Conservation (phyloP, 2,888 invertebrate genomes). For the Brachycybe producta region DNA sequence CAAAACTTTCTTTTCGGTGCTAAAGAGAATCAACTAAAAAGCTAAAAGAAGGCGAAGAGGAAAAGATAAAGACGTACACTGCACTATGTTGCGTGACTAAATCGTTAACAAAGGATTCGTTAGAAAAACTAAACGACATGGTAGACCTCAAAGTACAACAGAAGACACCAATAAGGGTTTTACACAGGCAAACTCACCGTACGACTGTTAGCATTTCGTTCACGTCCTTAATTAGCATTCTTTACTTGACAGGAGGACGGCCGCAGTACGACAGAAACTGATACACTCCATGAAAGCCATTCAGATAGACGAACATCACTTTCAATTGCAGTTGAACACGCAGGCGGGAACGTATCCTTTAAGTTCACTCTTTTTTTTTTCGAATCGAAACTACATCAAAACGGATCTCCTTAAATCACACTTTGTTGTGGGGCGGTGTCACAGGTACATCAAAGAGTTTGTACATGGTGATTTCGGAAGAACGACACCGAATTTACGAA, state of each 20-base stretch:
- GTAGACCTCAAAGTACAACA: slow-evolving; percentile 53
- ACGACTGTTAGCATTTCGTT: too few species aligned
- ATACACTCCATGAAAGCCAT: slow-evolving; percentile 53
- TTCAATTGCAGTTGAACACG: slow-evolving; percentile 56
- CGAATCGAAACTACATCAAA: too few species aligned
- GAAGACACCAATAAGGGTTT: slow-evolving; percentile 77
- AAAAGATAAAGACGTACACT: slow-evolving; percentile 73
- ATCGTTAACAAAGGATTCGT: slow-evolving; percentile 31
- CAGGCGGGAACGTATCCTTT: slow-evolving; percentile 66
- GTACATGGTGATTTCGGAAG: slow-evolving; percentile 91
- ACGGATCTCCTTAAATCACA: too few species aligned
- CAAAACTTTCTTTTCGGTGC: slow-evolving; percentile 6
- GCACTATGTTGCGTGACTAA: slow-evolving; percentile 55
- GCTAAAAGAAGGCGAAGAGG: slow-evolving; percentile 74
- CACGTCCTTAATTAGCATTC: not conserved
- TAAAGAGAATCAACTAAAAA: slow-evolving; percentile 50
- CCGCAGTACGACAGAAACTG: slow-evolving; percentile 51
- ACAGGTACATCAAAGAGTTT: slow-evolving; percentile 84
- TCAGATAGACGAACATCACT: slow-evolving; percentile 37
- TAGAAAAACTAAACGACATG: slow-evolving; percentile 42
- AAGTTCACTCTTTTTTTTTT: too few species aligned
- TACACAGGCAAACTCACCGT: slow-evolving; percentile 50
- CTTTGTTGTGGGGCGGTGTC: too few species aligned
- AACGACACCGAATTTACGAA: slow-evolving; percentile 60
- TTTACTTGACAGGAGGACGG: slow-evolving; percentile 44